Evolutionary conservation across 2,113 vertebrate species (phyloP).

Genomic region (Tupaia tana): DNA sequence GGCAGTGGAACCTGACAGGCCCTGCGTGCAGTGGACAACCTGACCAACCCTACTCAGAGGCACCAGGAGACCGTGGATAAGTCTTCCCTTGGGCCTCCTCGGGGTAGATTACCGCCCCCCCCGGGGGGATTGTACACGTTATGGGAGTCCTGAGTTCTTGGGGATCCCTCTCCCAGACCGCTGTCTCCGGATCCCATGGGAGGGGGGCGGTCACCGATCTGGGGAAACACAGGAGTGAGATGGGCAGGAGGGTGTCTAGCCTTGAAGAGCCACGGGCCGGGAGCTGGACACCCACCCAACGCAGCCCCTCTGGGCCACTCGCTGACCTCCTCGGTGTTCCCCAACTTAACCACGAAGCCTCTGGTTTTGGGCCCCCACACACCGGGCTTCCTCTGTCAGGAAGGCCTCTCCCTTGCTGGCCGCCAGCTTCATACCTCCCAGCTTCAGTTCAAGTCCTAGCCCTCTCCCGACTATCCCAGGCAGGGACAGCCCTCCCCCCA

Average conservation of each 20-base stretch:
- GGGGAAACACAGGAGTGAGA: background rate
- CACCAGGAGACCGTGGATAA: background rate
- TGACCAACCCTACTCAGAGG: background rate
- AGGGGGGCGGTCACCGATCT: fast-evolving
- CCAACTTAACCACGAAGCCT: fast-evolving
- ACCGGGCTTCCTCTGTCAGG: background rate
- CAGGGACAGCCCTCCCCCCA: too few species aligned
- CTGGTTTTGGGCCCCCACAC: fast-evolving
- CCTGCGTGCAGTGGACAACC: background rate
- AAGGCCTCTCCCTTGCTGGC: background rate
- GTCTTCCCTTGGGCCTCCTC: background rate
- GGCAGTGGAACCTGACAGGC: background rate
- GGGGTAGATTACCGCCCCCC: background rate
- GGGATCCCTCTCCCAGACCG: background rate
- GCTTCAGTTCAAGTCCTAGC: too few species aligned
- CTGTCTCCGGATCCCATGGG: background rate
- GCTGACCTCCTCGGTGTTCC: background rate
- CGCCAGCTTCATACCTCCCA: background rate
- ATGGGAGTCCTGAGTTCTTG: background rate
- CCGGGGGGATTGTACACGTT: too few species aligned
- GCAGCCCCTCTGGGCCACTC: background rate
- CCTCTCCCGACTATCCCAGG: background rate
- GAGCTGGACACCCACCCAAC: background rate
- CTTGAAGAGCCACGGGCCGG: too few species aligned
- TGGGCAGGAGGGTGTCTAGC: background rate